Evolutionary conservation across 2,888 invertebrate species (phyloP), one percentile per base, ranked within the genome.

Genomic region (Eilema sororculum): DNA sequence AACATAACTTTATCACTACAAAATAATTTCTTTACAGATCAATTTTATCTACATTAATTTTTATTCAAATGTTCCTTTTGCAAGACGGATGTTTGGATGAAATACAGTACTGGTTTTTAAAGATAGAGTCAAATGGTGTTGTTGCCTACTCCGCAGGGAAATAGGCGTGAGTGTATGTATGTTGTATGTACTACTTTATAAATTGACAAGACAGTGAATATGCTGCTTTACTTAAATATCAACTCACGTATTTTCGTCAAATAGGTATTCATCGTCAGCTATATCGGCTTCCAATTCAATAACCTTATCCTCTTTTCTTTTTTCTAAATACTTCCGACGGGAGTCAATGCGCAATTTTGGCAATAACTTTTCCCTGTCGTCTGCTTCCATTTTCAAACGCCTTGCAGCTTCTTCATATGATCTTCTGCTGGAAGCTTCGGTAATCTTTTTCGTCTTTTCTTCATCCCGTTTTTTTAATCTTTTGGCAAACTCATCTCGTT

Each of bases 301-400:
- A 52, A 99, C 97, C 95, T 99, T 99, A 87, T 99, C 99, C 71
- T 98, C 98, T 91, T 99, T 99, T 62, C 99, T 96, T 91, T 99
- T 99, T 87, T 98, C 98, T 81, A 99, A 96, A 91, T 99, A 99
- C 86, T 98, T 98, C 63, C 99, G 95, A 33, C 99, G 96, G 0
- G 99, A 99, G 87, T 99, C 98, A 24, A 99, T 96, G 52, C 99
- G 96, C 30, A 99, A 91, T 86, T 98, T 97, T 0, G 99, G 99
- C 66, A 99, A 94, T 78, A 99, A 96, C 89, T 98, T 98, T 68
- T 98, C 98, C 64, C 98, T 96, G 84, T 98, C 98, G 84, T 98
- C 97, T 52, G 97, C 96, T 93, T 99, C 99, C 80, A 99, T 87
- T 90, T 99, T 98, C 1, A 99, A 95, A 24, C 99, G 96, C 90